Percentiles rank a stretch among this genome's conserved stretches.
These are phyloP conservation scores for Typhlichthys eigenmanni DNA, from an alignment of 2,797 vertebrate species.

Conservation along the genomic window DNA sequence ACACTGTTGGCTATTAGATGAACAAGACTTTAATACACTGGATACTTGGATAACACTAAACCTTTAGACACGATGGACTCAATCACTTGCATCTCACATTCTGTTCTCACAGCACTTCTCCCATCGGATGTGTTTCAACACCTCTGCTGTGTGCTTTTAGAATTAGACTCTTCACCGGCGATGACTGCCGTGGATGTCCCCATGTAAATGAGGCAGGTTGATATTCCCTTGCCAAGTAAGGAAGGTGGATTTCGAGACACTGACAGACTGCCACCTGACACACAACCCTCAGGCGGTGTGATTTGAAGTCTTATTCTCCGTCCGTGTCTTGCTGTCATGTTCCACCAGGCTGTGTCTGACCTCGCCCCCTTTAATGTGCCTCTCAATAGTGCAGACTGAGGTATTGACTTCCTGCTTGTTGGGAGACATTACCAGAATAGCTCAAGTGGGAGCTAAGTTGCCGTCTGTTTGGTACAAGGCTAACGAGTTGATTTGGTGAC, in stretches of 20 bases:
- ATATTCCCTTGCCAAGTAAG: slow-evolving; percentile 45
- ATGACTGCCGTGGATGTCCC: slow-evolving; percentile 27
- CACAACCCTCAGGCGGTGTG: slow-evolving; percentile 46
- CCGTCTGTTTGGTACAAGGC: slow-evolving; percentile 4
- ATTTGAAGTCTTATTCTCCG: slow-evolving; percentile 43
- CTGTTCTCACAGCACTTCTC: slow-evolving; percentile 20
- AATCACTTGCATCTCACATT: slow-evolving; percentile 4
- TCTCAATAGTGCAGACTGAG: slow-evolving; percentile 22
- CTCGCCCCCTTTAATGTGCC: slow-evolving; percentile 13
- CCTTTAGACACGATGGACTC: slow-evolving; percentile 1
- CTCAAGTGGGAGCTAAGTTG: slow-evolving; percentile 9
- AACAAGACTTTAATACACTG: slow-evolving; percentile 28
- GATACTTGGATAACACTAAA: slow-evolving; percentile 7
- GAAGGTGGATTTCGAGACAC: slow-evolving; percentile 36
- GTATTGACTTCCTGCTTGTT: slow-evolving; percentile 40
- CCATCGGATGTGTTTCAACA: slow-evolving; percentile 19
- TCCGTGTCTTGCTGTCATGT: slow-evolving; percentile 46
- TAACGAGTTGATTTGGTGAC: slow-evolving; percentile 1
- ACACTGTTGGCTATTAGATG: slow-evolving; percentile 15
- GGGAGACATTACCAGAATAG: slow-evolving; percentile 8
- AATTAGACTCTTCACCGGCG: slow-evolving; percentile 42
- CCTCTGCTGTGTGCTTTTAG: slow-evolving; percentile 28
- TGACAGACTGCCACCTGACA: slow-evolving; percentile 57
- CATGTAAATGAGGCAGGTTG: slow-evolving; percentile 36
- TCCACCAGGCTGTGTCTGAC: slow-evolving; percentile 30